A percentile compares a stretch with the other conserved stretches of the same genome.
Conservation (phyloP, 1,140 invertebrate genomes). For the Cephus cinctus region DNA sequence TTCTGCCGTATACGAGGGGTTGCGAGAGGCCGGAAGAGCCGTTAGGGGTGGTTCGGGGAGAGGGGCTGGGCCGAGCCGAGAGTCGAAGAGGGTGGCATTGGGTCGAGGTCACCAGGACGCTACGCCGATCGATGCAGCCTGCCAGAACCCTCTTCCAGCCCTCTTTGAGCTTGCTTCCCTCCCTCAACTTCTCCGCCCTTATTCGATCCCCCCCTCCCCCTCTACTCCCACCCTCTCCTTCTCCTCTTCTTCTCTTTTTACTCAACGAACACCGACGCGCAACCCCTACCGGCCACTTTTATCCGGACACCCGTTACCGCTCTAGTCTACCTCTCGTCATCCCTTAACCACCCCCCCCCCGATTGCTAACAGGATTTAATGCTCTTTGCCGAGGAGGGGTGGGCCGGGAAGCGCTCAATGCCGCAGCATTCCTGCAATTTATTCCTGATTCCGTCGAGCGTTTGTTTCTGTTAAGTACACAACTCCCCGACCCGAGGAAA, state of each 20-base stretch:
- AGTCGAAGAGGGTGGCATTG: slow-evolving; percentile 41
- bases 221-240: background rate
- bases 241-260: background rate
- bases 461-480: too few relatives aligned
- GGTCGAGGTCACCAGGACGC: slow-evolving; percentile 54
- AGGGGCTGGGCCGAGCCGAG: slow-evolving; percentile 12
- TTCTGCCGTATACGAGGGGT: slow-evolving; percentile 14
- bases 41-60: slow-evolving; percentile 11
- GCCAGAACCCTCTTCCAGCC: slow-evolving; percentile 16
- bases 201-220: background rate
- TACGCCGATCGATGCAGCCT: slow-evolving; percentile 48
- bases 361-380: too few relatives aligned
- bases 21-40: slow-evolving; percentile 6
- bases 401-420: too few relatives aligned
- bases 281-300: background rate
- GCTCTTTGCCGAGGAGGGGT: too few relatives aligned
- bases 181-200: background rate
- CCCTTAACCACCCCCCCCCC: slow-evolving; percentile 4
- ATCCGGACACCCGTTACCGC: background rate
- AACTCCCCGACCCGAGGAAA: too few relatives aligned
- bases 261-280: background rate
- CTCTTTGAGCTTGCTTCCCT: background rate
- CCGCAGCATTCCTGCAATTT: too few relatives aligned
- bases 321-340: background rate
- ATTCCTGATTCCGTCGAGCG: too few relatives aligned